These are phyloP conservation scores for Uropsilus gracilis DNA, from an alignment of 2,113 vertebrate genomes.

Conservation along the genomic window DNA sequence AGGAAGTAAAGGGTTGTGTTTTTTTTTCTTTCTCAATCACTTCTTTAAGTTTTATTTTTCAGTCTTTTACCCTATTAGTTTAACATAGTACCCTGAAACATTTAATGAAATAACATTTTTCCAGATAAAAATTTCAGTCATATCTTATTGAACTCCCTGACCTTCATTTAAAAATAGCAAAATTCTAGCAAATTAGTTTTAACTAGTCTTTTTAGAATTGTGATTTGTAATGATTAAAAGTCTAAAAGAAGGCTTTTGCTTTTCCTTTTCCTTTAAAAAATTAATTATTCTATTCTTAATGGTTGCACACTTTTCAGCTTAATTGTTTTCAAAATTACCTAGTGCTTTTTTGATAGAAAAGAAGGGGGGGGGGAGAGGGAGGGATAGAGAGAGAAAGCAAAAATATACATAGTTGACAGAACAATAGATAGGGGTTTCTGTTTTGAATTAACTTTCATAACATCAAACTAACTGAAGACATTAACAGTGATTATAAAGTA, in stretches of 20 bases:
- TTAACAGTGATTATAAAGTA: slow-evolving; percentile 33
- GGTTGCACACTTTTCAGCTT: neutral
- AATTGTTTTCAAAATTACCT: neutral
- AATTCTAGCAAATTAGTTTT: neutral
- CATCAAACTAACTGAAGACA: neutral
- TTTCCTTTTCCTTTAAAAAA: neutral
- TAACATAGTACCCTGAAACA: neutral
- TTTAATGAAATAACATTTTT: neutral
- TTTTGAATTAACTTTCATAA: slow-evolving; percentile 30
- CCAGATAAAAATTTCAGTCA: neutral
- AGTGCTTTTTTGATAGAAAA: neutral
- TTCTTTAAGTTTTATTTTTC: neutral
- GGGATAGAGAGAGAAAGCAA: neutral
- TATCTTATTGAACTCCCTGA: neutral
- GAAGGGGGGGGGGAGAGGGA: neutral
- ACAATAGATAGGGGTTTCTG: neutral
- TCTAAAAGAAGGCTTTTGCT: neutral
- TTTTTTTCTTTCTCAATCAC: neutral
- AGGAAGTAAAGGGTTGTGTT: neutral
- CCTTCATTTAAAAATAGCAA: neutral
- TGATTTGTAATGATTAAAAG: neutral
- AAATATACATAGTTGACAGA: neutral
- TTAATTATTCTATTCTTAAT: neutral
- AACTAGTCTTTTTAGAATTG: neutral
- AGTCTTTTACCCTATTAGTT: neutral